Evolutionary conservation across 1,140 invertebrate genomes (phyloP).

Genomic region (Calliopsis andreniformis): DNA sequence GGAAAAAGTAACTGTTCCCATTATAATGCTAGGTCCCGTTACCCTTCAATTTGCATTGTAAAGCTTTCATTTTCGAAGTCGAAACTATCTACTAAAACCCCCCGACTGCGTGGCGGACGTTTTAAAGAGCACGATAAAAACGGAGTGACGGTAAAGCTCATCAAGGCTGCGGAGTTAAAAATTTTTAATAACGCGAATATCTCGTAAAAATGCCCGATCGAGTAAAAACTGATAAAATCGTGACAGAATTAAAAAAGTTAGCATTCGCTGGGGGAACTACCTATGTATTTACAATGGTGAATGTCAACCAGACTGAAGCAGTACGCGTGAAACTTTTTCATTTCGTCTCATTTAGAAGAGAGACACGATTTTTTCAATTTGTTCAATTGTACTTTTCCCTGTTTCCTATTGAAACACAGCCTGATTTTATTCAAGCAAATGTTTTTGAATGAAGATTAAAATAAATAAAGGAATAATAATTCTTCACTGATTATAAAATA

Average conservation of each 20-base stretch:
- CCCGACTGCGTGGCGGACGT: background rate
- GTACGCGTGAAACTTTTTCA: background rate
- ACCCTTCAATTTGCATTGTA: constrained; percentile 15
- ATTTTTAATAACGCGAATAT: constrained; percentile 37
- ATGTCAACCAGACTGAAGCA: background rate
- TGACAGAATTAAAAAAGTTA: constrained; percentile 19
- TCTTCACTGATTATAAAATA: no score
- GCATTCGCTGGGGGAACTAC: background rate
- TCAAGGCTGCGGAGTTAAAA: constrained; percentile 6
- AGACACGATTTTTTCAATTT: background rate
- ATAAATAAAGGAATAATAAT: no score
- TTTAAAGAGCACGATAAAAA: background rate
- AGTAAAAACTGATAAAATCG: constrained; percentile 15
- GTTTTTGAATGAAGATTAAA: no score
- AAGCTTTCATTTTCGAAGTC: constrained; percentile 1
- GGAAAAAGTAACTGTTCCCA: background rate
- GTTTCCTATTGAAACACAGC: no score
- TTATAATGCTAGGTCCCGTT: background rate
- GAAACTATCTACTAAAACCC: background rate
- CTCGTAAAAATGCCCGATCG: background rate
- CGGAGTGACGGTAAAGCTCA: no score
- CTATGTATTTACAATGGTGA: background rate
- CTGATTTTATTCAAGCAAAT: no score
- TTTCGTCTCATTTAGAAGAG: background rate
- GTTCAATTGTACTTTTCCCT: background rate